Percentiles rank a stretch among this genome's conserved stretches.
Evolutionary conservation across 1,140 invertebrate species (phyloP).

Genomic region (Procambarus clarkii): DNA sequence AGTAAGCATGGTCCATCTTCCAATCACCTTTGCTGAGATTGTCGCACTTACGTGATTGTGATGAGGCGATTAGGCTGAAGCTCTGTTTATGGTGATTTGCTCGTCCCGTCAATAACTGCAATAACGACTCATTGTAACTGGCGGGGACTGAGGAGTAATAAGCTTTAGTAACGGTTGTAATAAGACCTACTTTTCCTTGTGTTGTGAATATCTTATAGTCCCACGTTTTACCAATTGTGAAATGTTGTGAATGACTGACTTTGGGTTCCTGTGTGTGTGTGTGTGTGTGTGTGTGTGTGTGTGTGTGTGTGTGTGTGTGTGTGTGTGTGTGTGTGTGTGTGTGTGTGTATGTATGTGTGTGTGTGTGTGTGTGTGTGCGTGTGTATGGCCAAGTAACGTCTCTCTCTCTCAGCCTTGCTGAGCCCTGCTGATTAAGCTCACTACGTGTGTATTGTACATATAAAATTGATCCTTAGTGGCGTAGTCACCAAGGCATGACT

Average conservation of each 20-base stretch:
- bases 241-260: background rate
- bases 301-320: background rate
- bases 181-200: background rate
- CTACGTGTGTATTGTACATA: background rate
- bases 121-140: background rate
- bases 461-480: background rate
- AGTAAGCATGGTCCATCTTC: no score
- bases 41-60: no score
- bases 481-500: background rate
- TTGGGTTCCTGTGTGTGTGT: no score
- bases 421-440: background rate
- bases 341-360: background rate
- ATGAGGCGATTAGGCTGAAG: no score
- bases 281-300: background rate
- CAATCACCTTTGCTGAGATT: no score
- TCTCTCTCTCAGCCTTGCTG: background rate
- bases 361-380: background rate
- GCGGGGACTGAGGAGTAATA: background rate
- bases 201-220: background rate
- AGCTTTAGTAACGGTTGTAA: background rate
- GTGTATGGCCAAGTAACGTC: background rate
- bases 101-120: background rate
- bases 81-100: no score
- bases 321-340: no score
- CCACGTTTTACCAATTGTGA: background rate